These are phyloP conservation scores for Grammomys dolichurus DNA, from an alignment of 2,113 vertebrate species.

Conservation along the genomic window DNA sequence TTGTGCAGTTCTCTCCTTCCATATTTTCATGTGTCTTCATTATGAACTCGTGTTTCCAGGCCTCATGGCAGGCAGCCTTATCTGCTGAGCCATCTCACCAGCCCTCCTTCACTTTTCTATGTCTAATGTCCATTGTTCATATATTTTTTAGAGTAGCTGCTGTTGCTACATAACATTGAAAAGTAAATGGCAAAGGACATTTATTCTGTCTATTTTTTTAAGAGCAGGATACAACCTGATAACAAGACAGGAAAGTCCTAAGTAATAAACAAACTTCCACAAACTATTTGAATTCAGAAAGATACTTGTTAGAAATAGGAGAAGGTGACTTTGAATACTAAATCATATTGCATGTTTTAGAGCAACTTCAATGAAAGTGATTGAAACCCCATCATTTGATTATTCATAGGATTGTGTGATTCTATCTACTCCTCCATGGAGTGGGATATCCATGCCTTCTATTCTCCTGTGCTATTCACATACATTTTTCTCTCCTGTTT, in stretches of 20 bases:
- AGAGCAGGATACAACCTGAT: conserved; percentile 14
- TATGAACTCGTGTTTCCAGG: too few species aligned
- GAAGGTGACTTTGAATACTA: neutral
- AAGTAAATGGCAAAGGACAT: neutral
- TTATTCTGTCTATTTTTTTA: conserved; percentile 31
- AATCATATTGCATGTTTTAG: neutral
- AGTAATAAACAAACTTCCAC: conserved; percentile 17
- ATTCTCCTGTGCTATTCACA: conserved; percentile 18
- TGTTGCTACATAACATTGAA: neutral
- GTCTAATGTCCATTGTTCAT: neutral
- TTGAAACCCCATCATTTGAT: neutral
- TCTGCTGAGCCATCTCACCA: neutral
- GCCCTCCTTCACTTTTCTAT: neutral
- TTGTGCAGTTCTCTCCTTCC: neutral
- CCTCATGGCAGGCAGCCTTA: too few species aligned
- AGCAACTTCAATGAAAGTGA: conserved; percentile 27
- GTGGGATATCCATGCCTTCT: conserved; percentile 28
- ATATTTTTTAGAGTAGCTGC: neutral
- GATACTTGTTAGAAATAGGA: neutral
- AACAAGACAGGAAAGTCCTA: neutral
- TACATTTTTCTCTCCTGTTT: conserved; percentile 72
- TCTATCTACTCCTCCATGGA: neutral
- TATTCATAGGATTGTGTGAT: neutral
- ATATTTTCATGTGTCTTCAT: too few species aligned
- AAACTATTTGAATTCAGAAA: neutral